Evolutionary conservation across 2,113 vertebrate species (phyloP).

Genomic region (Collichthys lucidus): DNA sequence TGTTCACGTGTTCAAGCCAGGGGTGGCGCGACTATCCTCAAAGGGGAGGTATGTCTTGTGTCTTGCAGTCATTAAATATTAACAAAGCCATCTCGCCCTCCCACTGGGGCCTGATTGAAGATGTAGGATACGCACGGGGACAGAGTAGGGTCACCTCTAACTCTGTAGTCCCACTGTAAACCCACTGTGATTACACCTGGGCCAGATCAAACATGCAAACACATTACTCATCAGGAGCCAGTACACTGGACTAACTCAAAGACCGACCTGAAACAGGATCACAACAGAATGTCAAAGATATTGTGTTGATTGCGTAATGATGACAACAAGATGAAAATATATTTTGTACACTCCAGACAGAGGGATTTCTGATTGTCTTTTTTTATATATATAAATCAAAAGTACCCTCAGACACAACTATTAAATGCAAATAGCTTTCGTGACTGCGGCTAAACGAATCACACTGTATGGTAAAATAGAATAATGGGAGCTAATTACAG

Average conservation of each 20-base stretch:
- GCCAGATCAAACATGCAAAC: constrained; percentile 48
- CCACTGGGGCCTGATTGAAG: constrained; percentile 69
- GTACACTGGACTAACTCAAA: constrained; percentile 18
- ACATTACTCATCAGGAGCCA: constrained; percentile 53
- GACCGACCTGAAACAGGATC: constrained; percentile 39
- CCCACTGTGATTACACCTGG: constrained; percentile 68
- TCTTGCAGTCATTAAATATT: constrained; percentile 81
- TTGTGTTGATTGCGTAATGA: constrained; percentile 20
- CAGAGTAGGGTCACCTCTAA: constrained; percentile 73
- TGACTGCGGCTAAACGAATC: constrained; percentile 20
- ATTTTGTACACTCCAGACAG: background rate
- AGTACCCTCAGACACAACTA: constrained; percentile 2
- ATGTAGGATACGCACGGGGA: constrained; percentile 47
- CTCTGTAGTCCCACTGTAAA: constrained; percentile 57
- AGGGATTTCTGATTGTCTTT: background rate
- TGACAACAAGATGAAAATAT: background rate
- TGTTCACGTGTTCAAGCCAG: background rate
- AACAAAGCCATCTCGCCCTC: constrained; percentile 69
- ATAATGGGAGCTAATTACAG: constrained; percentile 67
- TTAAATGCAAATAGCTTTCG: constrained; percentile 30
- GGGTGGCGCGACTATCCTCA: constrained; percentile 13
- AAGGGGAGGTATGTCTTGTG: constrained; percentile 59
- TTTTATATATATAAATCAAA: constrained; percentile 15
- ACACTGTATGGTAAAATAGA: constrained; percentile 22
- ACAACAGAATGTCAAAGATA: constrained; percentile 1